Base-by-base conservation (phyloP, 2,888 invertebrate genomes). In the Ophion obscuratus region DNA sequence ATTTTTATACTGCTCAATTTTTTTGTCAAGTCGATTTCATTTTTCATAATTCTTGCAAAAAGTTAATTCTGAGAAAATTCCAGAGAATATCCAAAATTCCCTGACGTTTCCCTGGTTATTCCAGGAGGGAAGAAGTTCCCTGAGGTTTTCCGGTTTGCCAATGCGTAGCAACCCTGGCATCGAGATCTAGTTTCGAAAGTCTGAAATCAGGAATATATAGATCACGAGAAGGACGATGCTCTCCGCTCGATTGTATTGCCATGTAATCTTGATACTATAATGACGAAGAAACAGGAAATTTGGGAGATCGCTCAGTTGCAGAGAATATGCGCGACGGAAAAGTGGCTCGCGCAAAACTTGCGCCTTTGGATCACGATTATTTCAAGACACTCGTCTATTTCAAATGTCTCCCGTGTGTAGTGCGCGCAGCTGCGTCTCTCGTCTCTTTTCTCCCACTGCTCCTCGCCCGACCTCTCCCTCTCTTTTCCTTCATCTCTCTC, bases 311-410 rank as follows among this genome's bases (percentile, higher is more conserved):
- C 59, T 68, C 74, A 77, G 75, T 53, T 76, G 61, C 70, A 66
- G 59, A 71, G 68, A 73, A 77, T 81, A 84, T 86, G 75, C 68
- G 81, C 83, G 75, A 68, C 24, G 88, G 89, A 84, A 88, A 89
- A 88, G 88, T 87, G 87, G 88, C 87, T 89, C 86, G 86, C 86
- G 64, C 89, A 89, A 91, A 92, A 91, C 71, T 71, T 64, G 71
- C 91, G 71, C 91, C 92, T 93, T 92, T 93, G 92, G 94, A 93
- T 93, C 93, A 94, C 89, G 93, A 94, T 94, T 94, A 94, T 94
- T 94, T 94, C 93, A 93, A 94, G 94, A 90, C 91, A 92, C 92
- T 87, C 90, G 91, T 94, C 93, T 93, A 94, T 94, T 93, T 93
- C 93, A 93, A 93, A 94, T 93, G 92, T 90, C 90, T 92, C 91